phyloP scores from a whole-genome alignment of 2,113 vertebrate species.

The Atrichornis clamosus region DNA sequence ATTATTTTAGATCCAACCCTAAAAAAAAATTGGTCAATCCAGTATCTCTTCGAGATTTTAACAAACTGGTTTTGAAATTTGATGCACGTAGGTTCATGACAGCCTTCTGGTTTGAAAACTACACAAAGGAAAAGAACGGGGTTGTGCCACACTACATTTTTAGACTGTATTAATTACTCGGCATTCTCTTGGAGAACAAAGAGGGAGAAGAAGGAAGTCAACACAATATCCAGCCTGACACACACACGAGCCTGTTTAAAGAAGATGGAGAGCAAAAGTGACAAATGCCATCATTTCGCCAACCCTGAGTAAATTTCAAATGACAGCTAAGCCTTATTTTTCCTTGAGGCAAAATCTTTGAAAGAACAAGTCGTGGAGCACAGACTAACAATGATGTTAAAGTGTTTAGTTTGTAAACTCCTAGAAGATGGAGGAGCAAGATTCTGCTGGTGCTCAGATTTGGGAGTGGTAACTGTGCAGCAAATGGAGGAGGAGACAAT shows the following conservation, averaged over 20 bases:
- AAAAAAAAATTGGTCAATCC: neutral
- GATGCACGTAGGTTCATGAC: neutral
- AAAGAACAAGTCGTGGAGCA: neutral
- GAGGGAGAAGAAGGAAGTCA: neutral
- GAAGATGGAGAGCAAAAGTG: conserved; percentile 26
- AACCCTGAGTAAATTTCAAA: conserved; percentile 36
- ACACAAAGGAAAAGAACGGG: neutral
- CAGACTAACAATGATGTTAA: conserved; percentile 10
- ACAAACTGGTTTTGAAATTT: neutral
- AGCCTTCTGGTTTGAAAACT: neutral
- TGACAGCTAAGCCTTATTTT: conserved; percentile 32
- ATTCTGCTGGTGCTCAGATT: neutral
- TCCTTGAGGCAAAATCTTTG: neutral
- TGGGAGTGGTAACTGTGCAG: neutral
- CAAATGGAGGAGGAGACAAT: neutral
- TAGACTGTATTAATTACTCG: neutral
- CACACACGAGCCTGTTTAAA: neutral
- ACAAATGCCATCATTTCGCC: conserved; percentile 51
- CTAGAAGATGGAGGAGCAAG: neutral
- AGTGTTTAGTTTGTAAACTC: neutral
- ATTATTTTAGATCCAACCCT: neutral
- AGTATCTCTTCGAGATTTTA: neutral
- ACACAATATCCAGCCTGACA: neutral
- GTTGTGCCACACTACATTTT: neutral
- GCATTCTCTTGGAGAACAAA: neutral